A percentile compares a stretch with the other conserved stretches of the same genome.
Conservation (phyloP, 2,113 vertebrate genomes). For the Henicopernis longicauda region DNA sequence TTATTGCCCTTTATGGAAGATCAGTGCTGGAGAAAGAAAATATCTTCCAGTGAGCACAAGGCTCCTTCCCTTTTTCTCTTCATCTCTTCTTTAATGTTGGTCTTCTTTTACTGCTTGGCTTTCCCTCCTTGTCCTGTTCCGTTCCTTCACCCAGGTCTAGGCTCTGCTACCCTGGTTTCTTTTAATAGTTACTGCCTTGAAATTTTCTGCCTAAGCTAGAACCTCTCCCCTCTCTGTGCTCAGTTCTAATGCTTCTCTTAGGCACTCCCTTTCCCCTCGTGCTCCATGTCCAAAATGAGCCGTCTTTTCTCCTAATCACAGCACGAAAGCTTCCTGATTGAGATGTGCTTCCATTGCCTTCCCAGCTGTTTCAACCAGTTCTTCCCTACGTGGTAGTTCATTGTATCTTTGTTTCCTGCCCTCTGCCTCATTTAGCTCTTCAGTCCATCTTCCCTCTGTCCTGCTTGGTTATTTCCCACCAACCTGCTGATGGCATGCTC, state of each 20-base stretch:
- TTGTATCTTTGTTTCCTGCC: background rate
- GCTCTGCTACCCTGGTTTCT: background rate
- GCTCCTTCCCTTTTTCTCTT: background rate
- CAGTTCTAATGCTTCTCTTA: background rate
- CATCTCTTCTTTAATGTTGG: background rate
- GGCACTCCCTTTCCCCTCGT: background rate
- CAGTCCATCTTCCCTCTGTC: background rate
- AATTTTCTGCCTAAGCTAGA: background rate
- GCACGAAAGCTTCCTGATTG: background rate
- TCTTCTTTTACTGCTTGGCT: background rate
- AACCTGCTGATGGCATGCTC: background rate
- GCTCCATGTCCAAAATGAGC: background rate
- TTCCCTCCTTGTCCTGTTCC: background rate
- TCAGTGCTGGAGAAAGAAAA: background rate
- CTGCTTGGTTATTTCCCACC: background rate
- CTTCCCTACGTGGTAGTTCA: background rate
- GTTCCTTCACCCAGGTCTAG: background rate
- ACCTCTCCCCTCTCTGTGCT: background rate
- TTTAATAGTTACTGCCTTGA: background rate
- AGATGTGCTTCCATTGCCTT: background rate
- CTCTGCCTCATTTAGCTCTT: background rate
- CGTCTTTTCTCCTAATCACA: background rate
- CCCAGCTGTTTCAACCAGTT: background rate
- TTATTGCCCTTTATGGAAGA: background rate
- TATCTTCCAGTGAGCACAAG: background rate